A percentile compares a stretch with the other conserved stretches of the same genome.
phyloP scores from a whole-genome alignment of 2,113 vertebrate genomes.

The Nettapus auritus region DNA sequence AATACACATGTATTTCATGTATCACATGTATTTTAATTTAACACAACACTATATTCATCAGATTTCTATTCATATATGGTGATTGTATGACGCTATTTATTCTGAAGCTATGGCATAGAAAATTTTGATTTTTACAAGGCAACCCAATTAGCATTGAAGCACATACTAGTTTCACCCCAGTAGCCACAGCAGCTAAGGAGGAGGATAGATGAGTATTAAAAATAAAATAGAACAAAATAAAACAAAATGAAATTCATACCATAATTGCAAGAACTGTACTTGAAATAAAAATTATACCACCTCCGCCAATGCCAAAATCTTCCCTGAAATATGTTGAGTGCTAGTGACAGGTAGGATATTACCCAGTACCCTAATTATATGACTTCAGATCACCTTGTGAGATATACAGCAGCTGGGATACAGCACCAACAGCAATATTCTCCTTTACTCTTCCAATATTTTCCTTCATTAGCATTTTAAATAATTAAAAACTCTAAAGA shows the following conservation, averaged over 20 bases:
- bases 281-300: not conserved
- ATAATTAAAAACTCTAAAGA: constrained; percentile 25
- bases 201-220: not conserved
- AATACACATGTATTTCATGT: too few relatives aligned
- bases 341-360: not conserved
- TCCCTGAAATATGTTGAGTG: not conserved
- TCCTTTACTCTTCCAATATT: not conserved
- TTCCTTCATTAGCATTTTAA: constrained; percentile 8
- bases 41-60: not conserved
- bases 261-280: not conserved
- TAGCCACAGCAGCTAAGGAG: not conserved
- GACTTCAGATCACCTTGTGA: not conserved
- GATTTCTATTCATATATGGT: not conserved
- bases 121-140: not conserved
- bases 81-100: not conserved
- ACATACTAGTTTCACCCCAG: not conserved
- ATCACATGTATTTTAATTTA: not conserved
- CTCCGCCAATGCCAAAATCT: not conserved
- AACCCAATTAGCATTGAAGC: not conserved
- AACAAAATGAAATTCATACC: not conserved
- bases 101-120: not conserved
- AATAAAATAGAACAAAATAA: not conserved
- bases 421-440: not conserved
- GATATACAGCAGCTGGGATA: not conserved
- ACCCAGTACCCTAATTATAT: not conserved